These are phyloP conservation scores for Sussaba pulchella DNA, from an alignment of 2,888 invertebrate genomes.

Conservation along the genomic window DNA sequence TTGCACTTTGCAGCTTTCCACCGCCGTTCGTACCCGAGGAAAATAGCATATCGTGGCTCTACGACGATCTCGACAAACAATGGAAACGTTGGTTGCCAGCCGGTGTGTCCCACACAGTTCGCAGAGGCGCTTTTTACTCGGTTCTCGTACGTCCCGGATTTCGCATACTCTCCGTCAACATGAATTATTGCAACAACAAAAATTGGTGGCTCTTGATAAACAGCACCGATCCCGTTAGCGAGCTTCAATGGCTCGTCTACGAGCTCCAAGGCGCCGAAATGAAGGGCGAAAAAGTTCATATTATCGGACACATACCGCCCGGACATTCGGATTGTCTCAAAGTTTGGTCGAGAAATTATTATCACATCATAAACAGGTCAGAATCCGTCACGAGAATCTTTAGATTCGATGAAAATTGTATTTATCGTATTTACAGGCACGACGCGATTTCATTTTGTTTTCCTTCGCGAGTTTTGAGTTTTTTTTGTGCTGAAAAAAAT, in stretches of 20 bases:
- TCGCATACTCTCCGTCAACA: conserved; percentile 96
- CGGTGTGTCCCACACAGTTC: conserved; percentile 93
- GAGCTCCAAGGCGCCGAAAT: conserved; percentile 97
- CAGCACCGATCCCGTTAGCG: conserved; percentile 97
- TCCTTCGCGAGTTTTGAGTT: too few species aligned
- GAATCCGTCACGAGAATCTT: conserved; percentile 16
- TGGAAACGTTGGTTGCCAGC: conserved; percentile 97
- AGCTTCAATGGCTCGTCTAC: conserved; percentile 97
- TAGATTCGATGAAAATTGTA: too few species aligned
- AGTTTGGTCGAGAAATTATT: conserved; percentile 98
- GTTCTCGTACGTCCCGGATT: conserved; percentile 95
- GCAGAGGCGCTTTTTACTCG: conserved; percentile 96
- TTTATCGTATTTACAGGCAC: too few species aligned
- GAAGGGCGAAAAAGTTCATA: conserved; percentile 97
- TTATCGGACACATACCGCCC: conserved; percentile 98
- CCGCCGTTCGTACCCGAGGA: conserved; percentile 94
- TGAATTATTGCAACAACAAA: conserved; percentile 98
- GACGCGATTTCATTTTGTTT: too few species aligned
- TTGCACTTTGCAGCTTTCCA: conserved; percentile 88
- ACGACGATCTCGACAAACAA: conserved; percentile 94
- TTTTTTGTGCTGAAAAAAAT: too few species aligned
- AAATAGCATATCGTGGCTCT: conserved; percentile 95
- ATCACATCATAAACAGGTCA: conserved; percentile 92
- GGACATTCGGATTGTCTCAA: conserved; percentile 97
- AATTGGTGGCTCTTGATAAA: conserved; percentile 98